phyloP scores from a whole-genome alignment of 2,113 vertebrate species.

The Oreochromis spilurus region DNA sequence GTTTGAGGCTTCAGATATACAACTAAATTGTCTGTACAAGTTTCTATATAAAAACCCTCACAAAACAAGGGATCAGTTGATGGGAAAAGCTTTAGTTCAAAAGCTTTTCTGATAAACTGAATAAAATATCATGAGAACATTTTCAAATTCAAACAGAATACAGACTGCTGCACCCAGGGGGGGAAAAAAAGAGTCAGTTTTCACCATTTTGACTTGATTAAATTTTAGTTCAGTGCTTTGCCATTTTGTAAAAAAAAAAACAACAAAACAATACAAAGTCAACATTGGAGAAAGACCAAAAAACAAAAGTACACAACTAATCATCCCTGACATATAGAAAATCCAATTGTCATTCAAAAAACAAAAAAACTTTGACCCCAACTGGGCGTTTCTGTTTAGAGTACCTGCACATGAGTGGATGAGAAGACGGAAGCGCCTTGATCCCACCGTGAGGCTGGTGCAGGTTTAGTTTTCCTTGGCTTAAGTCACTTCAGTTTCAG shows the following conservation, averaged over 20 bases:
- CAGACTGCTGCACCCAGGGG: background rate
- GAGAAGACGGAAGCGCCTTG: background rate
- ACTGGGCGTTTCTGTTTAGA: background rate
- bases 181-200: background rate
- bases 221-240: constrained; percentile 54
- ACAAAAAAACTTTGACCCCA: background rate
- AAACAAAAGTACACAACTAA: background rate
- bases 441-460: background rate
- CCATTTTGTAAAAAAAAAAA: background rate
- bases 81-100: background rate
- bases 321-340: background rate
- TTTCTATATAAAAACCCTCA: background rate
- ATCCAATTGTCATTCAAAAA: background rate
- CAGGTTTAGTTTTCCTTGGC: background rate
- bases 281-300: background rate
- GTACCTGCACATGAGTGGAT: background rate
- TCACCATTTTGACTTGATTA: background rate
- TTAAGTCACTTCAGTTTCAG: background rate
- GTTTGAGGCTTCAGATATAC: background rate
- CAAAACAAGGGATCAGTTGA: background rate
- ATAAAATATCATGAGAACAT: background rate
- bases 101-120: background rate
- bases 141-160: background rate
- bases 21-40: background rate
- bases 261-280: background rate